Evolutionary conservation across 2,113 vertebrate genomes (phyloP).

Genomic region (Sceloporus undulatus): DNA sequence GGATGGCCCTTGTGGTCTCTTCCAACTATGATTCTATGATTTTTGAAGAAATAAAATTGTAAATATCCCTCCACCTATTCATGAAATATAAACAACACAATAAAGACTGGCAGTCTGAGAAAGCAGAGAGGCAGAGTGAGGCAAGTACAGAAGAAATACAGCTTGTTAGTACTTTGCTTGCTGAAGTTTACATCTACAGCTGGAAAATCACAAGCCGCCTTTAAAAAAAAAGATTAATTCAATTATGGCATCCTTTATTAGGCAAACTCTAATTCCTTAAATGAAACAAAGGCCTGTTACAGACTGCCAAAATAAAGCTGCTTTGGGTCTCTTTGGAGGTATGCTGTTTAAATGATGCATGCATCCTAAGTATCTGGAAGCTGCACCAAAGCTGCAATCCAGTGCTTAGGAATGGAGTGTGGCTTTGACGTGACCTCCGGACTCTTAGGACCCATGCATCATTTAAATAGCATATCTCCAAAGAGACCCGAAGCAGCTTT

Average conservation of each 20-base stretch:
- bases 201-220: constrained; percentile 52
- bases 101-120: constrained; percentile 73
- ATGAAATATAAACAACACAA: constrained; percentile 77
- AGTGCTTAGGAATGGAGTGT: too few relatives aligned
- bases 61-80: constrained; percentile 76
- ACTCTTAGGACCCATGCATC: too few relatives aligned
- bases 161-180: constrained; percentile 40
- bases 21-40: too few relatives aligned
- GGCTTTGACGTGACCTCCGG: too few relatives aligned
- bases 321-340: too few relatives aligned
- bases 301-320: too few relatives aligned
- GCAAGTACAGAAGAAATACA: constrained; percentile 53
- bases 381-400: too few relatives aligned
- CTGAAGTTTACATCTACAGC: constrained; percentile 58
- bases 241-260: not conserved
- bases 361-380: too few relatives aligned
- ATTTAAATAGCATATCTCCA: too few relatives aligned
- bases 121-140: constrained; percentile 42
- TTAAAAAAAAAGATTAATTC: not conserved
- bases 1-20: too few relatives aligned
- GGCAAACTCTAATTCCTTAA: not conserved
- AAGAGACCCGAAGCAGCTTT: too few relatives aligned
- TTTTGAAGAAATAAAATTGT: constrained; percentile 68
- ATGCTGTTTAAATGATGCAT: too few relatives aligned
- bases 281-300: not conserved